Base-by-base conservation (phyloP, 2,888 invertebrate genomes). In the Thysanoteuthis rhombus region DNA sequence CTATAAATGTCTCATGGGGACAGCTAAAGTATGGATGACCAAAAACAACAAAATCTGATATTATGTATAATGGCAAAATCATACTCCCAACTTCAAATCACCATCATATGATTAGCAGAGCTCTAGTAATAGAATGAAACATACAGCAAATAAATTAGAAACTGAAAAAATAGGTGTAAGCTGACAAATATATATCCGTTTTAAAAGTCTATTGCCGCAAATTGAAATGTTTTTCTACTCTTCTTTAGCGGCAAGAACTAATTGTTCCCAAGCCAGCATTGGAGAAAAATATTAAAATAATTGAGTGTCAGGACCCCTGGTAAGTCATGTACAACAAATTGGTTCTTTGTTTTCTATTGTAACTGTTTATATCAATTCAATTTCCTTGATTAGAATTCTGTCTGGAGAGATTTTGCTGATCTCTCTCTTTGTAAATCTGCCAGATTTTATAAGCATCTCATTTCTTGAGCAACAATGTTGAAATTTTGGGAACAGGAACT, bases 261-360 rank as follows among this genome's bases (percentile, higher is more conserved):
- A n/a, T n/a, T n/a, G 10, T n/a, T 75, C 2, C 75, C 75, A 36
- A n/a, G 75, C n/a, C n/a, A 75, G 75, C 75, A 75, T n/a, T 75
- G 75, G n/a, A 75, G 75, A 75, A 12, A 75, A 75, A 75, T 75
- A 75, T 36, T 75, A n/a, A 75, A n/a, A 75, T 75, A 75, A n/a
- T 75, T 16, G 75, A 75, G n/a, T 75, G 75, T 75, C n/a, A n/a
- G 75, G n/a, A 75, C 16, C 75, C 19, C 75, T 75, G n/a, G n/a
- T n/a, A 75, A 75, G 75, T 75, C 75, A 75, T 75, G n/a, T 75
- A 75, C n/a, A n/a, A 75, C 75, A 75, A 75, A 75, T n/a, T 75
- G n/a, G 12, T 75, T 75, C 75, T 75, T 75, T 75, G 75, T 75
- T 75, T 75, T 75, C 75, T n/a, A 75, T 75, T n/a, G n/a, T 75